Percentiles rank a stretch among this genome's conserved stretches.
Conservation (phyloP, 2,797 vertebrate species). For the Phyllotis vaccarum region DNA sequence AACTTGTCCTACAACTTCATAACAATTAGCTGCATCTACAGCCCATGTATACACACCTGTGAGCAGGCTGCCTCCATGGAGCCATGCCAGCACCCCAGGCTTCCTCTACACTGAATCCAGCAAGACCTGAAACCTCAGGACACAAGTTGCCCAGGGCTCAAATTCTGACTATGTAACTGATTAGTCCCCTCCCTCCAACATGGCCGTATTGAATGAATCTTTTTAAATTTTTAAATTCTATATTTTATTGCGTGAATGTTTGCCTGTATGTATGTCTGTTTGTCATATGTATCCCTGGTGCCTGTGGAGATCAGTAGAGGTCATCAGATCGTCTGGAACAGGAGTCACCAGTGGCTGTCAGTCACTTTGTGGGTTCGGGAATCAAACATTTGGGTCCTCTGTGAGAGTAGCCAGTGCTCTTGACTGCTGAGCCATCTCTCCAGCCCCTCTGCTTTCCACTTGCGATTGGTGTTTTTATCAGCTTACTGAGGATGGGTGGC, state of each 20-base stretch:
- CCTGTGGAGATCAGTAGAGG: background rate
- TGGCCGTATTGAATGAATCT: background rate
- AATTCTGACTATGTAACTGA: background rate
- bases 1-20: no score
- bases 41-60: background rate
- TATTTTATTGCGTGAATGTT: no score
- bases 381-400: no score
- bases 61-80: background rate
- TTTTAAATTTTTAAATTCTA: background rate
- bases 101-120: background rate
- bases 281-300: background rate
- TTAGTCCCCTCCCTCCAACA: no score
- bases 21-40: background rate
- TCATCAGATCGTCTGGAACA: background rate
- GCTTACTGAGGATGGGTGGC: background rate
- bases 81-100: background rate
- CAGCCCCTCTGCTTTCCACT: background rate
- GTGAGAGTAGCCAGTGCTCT: background rate
- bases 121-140: background rate
- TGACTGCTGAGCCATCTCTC: background rate
- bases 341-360: no score
- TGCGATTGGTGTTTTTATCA: no score
- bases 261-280: background rate
- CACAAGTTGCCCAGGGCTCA: background rate
- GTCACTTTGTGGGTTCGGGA: no score